Conservation (phyloP, 2,113 vertebrate species). For the Hypomesus transpacificus region DNA sequence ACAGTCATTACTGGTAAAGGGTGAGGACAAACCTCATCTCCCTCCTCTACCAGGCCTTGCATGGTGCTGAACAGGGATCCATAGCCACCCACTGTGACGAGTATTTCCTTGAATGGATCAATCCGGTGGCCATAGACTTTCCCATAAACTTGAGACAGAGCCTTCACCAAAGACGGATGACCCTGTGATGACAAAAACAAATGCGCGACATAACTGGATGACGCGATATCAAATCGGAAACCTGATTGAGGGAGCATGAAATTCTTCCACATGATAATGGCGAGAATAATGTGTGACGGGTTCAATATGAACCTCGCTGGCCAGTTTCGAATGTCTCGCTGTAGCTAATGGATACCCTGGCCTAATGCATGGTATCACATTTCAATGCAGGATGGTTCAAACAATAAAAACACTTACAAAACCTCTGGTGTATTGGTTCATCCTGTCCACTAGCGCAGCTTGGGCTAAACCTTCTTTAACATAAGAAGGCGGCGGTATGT, state of each 20-base stretch:
- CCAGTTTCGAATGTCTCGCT: not conserved
- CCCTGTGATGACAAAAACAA: conserved; percentile 69
- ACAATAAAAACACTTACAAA: conserved; percentile 77
- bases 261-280: too few species aligned
- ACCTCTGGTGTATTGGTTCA: conserved; percentile 94
- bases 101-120: conserved; percentile 84
- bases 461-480: conserved; percentile 83
- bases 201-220: not conserved
- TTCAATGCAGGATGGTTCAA: not conserved
- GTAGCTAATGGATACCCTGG: not conserved
- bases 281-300: too few species aligned
- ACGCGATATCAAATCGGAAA: too few species aligned
- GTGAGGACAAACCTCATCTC: conserved; percentile 83
- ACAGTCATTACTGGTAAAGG: not conserved
- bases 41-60: conserved; percentile 86
- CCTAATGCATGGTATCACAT: not conserved
- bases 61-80: conserved; percentile 88
- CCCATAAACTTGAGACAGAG: conserved; percentile 85
- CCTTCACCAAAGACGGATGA: conserved; percentile 87
- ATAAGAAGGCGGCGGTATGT: conserved; percentile 86
- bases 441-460: conserved; percentile 71
- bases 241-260: too few species aligned
- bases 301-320: too few species aligned
- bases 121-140: conserved; percentile 77
- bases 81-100: conserved; percentile 90